Evolutionary conservation across 2,797 vertebrate species (phyloP).

Genomic region (Leucoraja ocellata): DNA sequence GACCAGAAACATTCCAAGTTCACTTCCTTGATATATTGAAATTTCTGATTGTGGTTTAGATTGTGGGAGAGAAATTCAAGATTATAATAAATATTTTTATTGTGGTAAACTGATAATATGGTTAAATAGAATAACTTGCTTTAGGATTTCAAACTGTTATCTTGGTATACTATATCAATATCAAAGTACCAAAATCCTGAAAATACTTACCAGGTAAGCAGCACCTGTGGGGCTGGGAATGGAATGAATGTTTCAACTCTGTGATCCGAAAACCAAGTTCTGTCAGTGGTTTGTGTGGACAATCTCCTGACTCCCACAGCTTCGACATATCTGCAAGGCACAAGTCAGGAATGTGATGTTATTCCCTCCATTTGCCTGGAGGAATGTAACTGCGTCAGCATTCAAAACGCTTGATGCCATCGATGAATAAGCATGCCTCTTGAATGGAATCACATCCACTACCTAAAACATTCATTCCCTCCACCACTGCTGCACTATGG

Average conservation of each 20-base stretch:
- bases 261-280: neutral
- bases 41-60: neutral
- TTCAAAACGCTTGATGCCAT: too few relatives aligned
- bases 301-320: neutral
- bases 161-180: neutral
- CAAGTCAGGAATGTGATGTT: too few relatives aligned
- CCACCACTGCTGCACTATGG: too few relatives aligned
- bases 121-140: neutral
- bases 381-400: too few relatives aligned
- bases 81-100: neutral
- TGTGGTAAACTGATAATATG: neutral
- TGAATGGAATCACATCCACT: too few relatives aligned
- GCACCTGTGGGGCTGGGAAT: neutral
- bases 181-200: neutral
- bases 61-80: neutral
- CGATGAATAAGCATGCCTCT: too few relatives aligned
- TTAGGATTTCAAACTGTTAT: neutral
- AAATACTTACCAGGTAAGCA: neutral
- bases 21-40: neutral
- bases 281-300: neutral
- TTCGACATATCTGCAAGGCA: neutral
- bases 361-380: too few relatives aligned
- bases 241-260: neutral
- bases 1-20: neutral
- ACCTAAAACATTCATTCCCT: too few relatives aligned